Percentiles rank a stretch among this genome's conserved stretches.
Evolutionary conservation across 2,113 vertebrate species (phyloP).

Genomic region (Notechis scutatus): DNA sequence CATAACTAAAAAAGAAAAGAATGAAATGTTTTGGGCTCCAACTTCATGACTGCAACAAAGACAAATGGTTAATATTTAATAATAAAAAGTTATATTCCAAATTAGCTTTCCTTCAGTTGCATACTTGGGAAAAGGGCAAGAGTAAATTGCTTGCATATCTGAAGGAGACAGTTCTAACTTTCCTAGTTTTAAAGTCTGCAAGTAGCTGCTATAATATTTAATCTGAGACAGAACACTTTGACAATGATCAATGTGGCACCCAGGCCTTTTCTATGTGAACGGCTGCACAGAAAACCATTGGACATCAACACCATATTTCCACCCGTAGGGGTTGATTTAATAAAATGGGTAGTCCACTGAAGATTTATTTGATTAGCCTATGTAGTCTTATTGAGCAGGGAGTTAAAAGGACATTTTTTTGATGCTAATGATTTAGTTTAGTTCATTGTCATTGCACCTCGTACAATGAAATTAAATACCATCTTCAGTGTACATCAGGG

Average conservation of each 20-base stretch:
- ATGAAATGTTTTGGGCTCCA: conserved; percentile 24
- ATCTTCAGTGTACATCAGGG: no score
- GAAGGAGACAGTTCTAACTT: neutral
- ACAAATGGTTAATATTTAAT: conserved; percentile 31
- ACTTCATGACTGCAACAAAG: conserved; percentile 40
- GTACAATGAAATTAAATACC: no score
- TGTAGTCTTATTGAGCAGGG: neutral
- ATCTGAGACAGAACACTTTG: neutral
- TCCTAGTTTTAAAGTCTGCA: conserved; percentile 14
- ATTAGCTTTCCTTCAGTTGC: conserved; percentile 38
- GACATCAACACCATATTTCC: neutral
- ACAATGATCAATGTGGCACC: neutral
- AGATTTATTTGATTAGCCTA: neutral
- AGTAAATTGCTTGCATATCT: conserved; percentile 14
- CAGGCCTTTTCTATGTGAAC: neutral
- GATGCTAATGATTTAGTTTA: no score
- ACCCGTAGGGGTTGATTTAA: neutral
- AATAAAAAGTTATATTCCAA: conserved; percentile 31
- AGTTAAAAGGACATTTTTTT: neutral
- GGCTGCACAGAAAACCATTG: neutral
- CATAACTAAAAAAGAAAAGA: conserved; percentile 24
- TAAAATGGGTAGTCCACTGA: neutral
- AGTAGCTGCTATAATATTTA: conserved; percentile 17
- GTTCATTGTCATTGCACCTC: no score
- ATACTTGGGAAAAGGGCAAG: conserved; percentile 27